Percentiles rank a stretch among this genome's conserved stretches.
Conservation (phyloP, 2,888 invertebrate genomes). For the Creontiades dilutus region DNA sequence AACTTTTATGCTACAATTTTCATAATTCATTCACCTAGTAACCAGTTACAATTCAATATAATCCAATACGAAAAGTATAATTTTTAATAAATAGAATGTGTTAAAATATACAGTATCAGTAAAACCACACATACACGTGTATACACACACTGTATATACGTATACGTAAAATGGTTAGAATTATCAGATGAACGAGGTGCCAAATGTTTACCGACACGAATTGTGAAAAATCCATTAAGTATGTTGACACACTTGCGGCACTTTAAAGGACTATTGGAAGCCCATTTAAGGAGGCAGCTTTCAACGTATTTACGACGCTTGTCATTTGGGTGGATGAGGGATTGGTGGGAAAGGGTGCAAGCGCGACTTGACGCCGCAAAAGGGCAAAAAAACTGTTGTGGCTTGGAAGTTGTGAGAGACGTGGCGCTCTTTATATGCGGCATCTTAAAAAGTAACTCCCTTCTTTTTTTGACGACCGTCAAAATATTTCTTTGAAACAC, state of each 20-base stretch:
- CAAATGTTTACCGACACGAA: slow-evolving; percentile 3
- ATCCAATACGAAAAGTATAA: too few relatives aligned
- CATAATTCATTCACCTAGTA: too few relatives aligned
- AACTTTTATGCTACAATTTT: too few relatives aligned
- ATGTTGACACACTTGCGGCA: slow-evolving; percentile 2
- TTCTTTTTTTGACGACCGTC: background rate
- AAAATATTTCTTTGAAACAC: background rate
- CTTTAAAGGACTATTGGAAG: background rate
- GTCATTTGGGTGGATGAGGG: background rate
- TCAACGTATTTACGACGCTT: slow-evolving; percentile 27
- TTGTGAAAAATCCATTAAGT: slow-evolving; percentile 5
- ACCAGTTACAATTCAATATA: too few relatives aligned
- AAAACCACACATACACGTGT: too few relatives aligned
- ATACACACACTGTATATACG: too few relatives aligned
- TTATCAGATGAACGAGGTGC: background rate
- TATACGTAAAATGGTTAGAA: too few relatives aligned
- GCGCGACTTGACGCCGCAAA: slow-evolving; percentile 7
- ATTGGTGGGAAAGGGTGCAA: slow-evolving; percentile 6
- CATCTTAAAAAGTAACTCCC: background rate
- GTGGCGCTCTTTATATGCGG: slow-evolving; percentile 17
- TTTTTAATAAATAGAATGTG: too few relatives aligned
- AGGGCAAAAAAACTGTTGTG: slow-evolving; percentile 14
- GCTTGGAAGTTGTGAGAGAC: background rate
- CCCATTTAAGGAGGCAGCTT: background rate
- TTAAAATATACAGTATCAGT: too few relatives aligned